Percentiles rank a stretch among this genome's conserved stretches.
Evolutionary conservation across 2,888 invertebrate species (phyloP).

Genomic region (Sympetrum striolatum): DNA sequence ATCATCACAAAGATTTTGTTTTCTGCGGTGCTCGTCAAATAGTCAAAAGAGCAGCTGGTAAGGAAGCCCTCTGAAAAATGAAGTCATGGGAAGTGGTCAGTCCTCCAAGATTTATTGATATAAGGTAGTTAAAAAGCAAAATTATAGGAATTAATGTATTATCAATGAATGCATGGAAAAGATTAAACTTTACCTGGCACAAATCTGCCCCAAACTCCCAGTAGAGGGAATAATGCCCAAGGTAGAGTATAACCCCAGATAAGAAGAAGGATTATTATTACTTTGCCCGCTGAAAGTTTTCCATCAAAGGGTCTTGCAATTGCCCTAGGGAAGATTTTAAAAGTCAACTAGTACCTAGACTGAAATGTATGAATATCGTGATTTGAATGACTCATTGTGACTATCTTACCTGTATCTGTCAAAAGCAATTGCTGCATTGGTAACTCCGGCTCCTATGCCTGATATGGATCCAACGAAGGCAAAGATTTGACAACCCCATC

Average conservation of each 20-base stretch:
- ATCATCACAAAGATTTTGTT: conserved; percentile 77
- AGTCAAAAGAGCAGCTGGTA: conserved; percentile 85
- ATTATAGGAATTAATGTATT: not conserved
- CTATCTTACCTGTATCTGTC: conserved; percentile 70
- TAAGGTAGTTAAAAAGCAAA: not conserved
- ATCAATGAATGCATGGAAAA: not conserved
- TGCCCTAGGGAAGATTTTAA: conserved; percentile 63
- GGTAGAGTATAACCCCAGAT: conserved; percentile 83
- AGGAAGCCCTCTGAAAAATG: conserved; percentile 81
- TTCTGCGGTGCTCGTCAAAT: conserved; percentile 78
- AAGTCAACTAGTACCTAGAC: not conserved
- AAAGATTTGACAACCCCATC: conserved; percentile 78
- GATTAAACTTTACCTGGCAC: conserved; percentile 70
- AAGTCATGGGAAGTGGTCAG: not conserved
- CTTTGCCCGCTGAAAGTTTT: conserved; percentile 80
- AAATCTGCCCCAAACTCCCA: conserved; percentile 86
- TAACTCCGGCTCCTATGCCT: conserved; percentile 80
- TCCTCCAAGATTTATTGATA: no score
- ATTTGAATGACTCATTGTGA: not conserved
- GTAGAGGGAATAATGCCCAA: conserved; percentile 78
- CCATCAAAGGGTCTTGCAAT: conserved; percentile 85
- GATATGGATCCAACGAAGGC: conserved; percentile 77
- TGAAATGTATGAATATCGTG: no score
- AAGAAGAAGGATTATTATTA: conserved; percentile 73
- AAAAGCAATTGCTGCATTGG: conserved; percentile 85